Percentiles rank a stretch among this genome's conserved stretches.
phyloP scores from a whole-genome alignment of 2,113 vertebrate genomes.

The Alectura lathami region DNA sequence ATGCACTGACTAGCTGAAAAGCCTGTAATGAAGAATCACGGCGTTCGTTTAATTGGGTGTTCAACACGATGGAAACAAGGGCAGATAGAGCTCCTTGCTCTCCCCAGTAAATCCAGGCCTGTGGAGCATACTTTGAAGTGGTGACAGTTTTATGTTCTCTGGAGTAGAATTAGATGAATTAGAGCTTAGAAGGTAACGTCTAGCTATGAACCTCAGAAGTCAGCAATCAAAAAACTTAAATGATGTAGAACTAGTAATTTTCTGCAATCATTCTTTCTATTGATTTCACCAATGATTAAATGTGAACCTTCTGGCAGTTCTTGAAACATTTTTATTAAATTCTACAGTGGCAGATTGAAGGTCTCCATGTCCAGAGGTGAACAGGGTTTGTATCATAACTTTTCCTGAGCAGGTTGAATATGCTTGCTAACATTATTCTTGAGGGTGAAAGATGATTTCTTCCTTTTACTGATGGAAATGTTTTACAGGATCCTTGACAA shows the following conservation, averaged over 20 bases:
- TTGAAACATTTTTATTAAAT: neutral
- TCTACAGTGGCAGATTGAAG: neutral
- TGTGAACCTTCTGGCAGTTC: slow-evolving; percentile 10
- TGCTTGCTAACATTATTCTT: neutral
- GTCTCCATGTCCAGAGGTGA: neutral
- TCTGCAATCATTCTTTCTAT: slow-evolving; percentile 10
- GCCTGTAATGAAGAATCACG: neutral
- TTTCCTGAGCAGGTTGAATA: neutral
- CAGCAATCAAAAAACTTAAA: slow-evolving; percentile 14
- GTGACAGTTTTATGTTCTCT: slow-evolving; percentile 1
- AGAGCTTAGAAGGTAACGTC: neutral
- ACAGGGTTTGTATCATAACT: neutral
- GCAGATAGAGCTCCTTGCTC: neutral
- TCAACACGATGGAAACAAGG: slow-evolving; percentile 1
- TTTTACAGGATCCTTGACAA: neutral
- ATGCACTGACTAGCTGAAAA: neutral
- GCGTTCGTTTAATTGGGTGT: neutral
- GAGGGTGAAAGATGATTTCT: neutral
- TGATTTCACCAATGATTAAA: slow-evolving; percentile 32
- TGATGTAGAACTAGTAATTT: slow-evolving; percentile 15
- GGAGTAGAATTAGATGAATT: neutral
- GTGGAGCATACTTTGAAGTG: neutral
- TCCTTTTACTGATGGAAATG: neutral
- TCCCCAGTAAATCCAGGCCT: slow-evolving; percentile 20
- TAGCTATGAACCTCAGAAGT: slow-evolving; percentile 11